Conservation (phyloP, 2,797 vertebrate species). For the Varecia variegata region DNA sequence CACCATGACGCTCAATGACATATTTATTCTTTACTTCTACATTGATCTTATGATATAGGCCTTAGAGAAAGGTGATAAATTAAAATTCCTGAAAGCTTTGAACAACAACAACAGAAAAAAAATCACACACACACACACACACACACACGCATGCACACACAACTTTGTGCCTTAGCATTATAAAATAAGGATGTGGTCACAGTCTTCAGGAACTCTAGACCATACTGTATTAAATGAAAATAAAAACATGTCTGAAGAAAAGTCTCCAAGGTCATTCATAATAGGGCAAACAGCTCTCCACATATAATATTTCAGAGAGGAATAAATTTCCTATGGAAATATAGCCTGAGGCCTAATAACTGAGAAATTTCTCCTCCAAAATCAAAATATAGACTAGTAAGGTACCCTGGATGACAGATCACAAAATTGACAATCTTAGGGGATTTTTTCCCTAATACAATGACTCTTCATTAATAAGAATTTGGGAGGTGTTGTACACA, state of each 20-base stretch:
- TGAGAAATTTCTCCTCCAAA: not conserved
- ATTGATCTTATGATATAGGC: not conserved
- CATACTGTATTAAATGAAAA: not conserved
- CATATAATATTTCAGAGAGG: not conserved
- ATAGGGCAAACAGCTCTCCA: not conserved
- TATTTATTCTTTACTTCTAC: not conserved
- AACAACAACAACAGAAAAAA: not conserved
- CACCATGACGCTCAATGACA: not conserved
- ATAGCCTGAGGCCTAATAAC: not conserved
- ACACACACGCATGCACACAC: not conserved
- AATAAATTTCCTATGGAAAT: not conserved
- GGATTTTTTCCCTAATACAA: conserved; percentile 24
- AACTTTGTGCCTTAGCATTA: not conserved
- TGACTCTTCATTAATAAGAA: conserved; percentile 12
- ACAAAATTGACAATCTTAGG: not conserved
- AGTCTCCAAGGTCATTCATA: not conserved
- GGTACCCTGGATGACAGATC: not conserved
- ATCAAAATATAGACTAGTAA: not conserved
- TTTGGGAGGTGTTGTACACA: conserved; percentile 53
- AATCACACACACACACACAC: accelerated
- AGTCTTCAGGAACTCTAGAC: not conserved
- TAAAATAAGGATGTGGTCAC: not conserved
- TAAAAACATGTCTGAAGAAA: not conserved
- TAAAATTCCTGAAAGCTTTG: not conserved
- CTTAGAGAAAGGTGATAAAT: not conserved